Evolutionary conservation across 2,888 invertebrate genomes (phyloP), one percentile per base, ranked within the genome.

Genomic region (Helicoverpa assulta): DNA sequence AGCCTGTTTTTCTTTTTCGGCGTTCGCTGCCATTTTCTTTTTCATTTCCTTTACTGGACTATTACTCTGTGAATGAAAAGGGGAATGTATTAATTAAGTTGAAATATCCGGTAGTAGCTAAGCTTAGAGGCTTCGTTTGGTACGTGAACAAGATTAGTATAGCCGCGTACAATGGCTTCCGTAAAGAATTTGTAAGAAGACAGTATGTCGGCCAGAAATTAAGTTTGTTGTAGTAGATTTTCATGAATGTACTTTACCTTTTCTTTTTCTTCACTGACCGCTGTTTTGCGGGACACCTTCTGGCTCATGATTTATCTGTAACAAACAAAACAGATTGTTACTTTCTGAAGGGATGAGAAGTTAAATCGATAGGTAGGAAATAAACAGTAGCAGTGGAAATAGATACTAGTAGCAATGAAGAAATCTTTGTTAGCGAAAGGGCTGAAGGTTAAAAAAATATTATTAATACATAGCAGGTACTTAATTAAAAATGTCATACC

Each of bases 1-100:
- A 0, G 88, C 85, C 50, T 90, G 90, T 73, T 94, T 94, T 56
- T 94, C 95, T 75, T 94, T 95, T 63, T 95, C 95, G 0, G 93
- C 92, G 67, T 92, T 93, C 5, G 93, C 93, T 1, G 94, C 94
- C 85, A 94, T 88, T 87, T 95, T 95, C 88, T 95, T 95, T 83
- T 95, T 95, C 93, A 94, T 94, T 14, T 95, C 95, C 84, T 94
- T 94, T 5, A 91, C 92, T 5, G 95, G 94, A 80, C 89, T 94
- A 65, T 89, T 90, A 67, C 86, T 86, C 93, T 93, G 89, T 73
- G 67, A 75, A 70, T 47, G 8, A 4, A 14, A 51, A 8, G n/a
- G 2, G n/a, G 4, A 18, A 18, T 43, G 21, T 55, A 21, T 67
- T 21, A 73, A 47, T 10, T 6, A 19, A 18, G 0, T 8, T 10